Percentiles rank a stretch among this genome's conserved stretches.
These are phyloP conservation scores for Monopis laevigella DNA, from an alignment of 2,888 invertebrate genomes.

Conservation along the genomic window DNA sequence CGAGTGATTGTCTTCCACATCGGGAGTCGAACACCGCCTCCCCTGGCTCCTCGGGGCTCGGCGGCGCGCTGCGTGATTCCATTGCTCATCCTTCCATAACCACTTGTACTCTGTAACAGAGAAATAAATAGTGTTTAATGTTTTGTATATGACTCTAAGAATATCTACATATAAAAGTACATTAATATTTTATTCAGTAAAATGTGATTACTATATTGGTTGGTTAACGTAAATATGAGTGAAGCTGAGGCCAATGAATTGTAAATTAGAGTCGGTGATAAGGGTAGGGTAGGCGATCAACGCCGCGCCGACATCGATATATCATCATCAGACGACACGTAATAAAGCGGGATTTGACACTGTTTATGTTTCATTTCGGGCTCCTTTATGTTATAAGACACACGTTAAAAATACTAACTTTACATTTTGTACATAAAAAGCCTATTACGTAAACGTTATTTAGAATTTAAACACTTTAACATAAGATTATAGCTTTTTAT, in stretches of 20 bases:
- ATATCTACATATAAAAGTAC: too few species aligned
- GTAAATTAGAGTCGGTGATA: constrained; percentile 58
- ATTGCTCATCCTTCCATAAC: constrained; percentile 62
- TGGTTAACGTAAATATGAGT: constrained; percentile 6
- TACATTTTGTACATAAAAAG: too few species aligned
- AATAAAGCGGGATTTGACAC: constrained; percentile 50
- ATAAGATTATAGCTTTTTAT: too few species aligned
- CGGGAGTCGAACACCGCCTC: constrained; percentile 78
- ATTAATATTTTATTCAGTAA: too few species aligned
- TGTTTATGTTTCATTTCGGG: constrained; percentile 43
- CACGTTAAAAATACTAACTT: too few species aligned
- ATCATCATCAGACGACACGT: constrained; percentile 61
- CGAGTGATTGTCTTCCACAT: constrained; percentile 73
- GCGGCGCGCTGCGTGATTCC: constrained; percentile 68
- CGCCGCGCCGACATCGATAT: constrained; percentile 60
- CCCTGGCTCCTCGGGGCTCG: constrained; percentile 65
- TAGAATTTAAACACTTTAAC: too few species aligned
- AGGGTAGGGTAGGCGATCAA: constrained; percentile 63
- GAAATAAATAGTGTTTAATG: too few species aligned
- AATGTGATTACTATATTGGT: too few species aligned
- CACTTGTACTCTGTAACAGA: constrained; percentile 45
- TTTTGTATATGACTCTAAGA: too few species aligned
- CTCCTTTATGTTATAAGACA: too few species aligned
- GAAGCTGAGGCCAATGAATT: constrained; percentile 56
- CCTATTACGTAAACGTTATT: too few species aligned